Evolutionary conservation across 2,113 vertebrate species (phyloP).

Genomic region (Aepyceros melampus): DNA sequence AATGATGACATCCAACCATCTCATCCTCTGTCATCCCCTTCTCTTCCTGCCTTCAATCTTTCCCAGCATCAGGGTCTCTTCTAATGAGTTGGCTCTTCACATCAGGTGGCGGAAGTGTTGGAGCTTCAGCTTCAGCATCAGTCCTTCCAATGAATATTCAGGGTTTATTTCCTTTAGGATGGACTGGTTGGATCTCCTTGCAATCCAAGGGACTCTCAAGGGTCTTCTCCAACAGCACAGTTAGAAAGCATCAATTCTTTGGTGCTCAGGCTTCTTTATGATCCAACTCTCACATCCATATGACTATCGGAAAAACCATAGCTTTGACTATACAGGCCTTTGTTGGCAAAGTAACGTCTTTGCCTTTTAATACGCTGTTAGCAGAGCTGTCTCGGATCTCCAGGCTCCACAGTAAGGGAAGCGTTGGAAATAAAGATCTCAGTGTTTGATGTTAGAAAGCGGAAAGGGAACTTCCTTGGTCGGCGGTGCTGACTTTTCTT

Average conservation of each 20-base stretch:
- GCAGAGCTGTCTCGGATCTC: background rate
- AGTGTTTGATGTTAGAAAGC: background rate
- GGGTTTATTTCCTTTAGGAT: background rate
- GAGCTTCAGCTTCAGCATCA: background rate
- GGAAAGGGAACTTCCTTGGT: background rate
- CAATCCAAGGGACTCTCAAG: background rate
- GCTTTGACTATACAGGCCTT: background rate
- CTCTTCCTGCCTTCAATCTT: background rate
- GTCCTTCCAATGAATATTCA: background rate
- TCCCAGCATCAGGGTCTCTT: background rate
- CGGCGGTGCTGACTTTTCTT: background rate
- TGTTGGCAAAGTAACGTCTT: background rate
- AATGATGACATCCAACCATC: background rate
- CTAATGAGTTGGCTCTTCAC: background rate
- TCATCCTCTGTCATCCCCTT: background rate
- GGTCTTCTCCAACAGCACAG: background rate
- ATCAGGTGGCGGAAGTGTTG: background rate
- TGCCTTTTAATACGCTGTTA: background rate
- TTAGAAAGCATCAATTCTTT: background rate
- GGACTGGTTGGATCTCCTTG: background rate
- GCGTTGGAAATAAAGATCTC: background rate
- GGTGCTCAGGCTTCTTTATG: background rate
- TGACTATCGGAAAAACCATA: background rate
- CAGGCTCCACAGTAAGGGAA: background rate
- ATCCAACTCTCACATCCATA: background rate